A percentile compares a stretch with the other conserved stretches of the same genome.
Evolutionary conservation across 1,140 invertebrate species (phyloP).

Genomic region (Zaprionus taronus): DNA sequence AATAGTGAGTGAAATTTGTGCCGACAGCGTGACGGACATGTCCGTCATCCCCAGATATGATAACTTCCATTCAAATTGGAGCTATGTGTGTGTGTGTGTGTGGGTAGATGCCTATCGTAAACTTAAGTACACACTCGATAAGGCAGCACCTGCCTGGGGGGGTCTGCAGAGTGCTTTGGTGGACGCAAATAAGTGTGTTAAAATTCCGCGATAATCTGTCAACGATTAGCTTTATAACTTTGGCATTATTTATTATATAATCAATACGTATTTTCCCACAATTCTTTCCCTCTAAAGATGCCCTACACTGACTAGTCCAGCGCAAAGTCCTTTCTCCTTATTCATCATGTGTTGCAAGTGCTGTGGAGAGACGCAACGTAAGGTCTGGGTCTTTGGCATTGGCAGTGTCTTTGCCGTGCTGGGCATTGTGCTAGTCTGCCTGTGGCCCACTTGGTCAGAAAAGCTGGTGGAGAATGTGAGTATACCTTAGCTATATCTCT

Average conservation of each 20-base stretch:
- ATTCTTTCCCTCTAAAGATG: constrained; percentile 41
- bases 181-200: constrained; percentile 43
- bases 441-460: constrained; percentile 68
- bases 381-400: constrained; percentile 78
- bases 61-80: constrained; percentile 37
- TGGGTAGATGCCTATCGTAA: constrained; percentile 28
- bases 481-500: not conserved
- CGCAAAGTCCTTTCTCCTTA: not conserved
- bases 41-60: constrained; percentile 25
- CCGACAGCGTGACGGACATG: constrained; percentile 33
- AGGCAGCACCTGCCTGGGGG: constrained; percentile 40
- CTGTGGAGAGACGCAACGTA: constrained; percentile 78
- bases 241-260: constrained; percentile 21
- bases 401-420: constrained; percentile 61
- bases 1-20: constrained; percentile 1
- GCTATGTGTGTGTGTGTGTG: not conserved
- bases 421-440: constrained; percentile 57
- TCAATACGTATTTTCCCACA: not conserved
- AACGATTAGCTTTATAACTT: constrained; percentile 39
- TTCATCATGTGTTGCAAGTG: constrained; percentile 75
- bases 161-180: constrained; percentile 1
- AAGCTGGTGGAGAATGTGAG: constrained; percentile 69
- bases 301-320: constrained; percentile 17
- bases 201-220: constrained; percentile 51
- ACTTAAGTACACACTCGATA: constrained; percentile 48